Evolutionary conservation across 2,888 invertebrate genomes (phyloP), one percentile per base, ranked within the genome.

Genomic region (Hirtodrosophila trivittata): DNA sequence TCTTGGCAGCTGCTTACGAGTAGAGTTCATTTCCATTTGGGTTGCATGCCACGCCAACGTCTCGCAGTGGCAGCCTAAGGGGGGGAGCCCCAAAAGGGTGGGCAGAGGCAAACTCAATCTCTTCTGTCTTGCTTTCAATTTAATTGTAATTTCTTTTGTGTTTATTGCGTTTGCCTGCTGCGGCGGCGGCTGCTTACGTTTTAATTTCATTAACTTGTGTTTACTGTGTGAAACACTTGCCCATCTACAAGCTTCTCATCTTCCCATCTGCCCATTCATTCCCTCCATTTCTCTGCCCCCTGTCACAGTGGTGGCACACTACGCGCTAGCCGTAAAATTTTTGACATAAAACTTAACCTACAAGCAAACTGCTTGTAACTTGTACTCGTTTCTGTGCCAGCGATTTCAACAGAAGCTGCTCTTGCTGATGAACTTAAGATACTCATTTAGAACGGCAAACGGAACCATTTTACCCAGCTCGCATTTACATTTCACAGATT

Each of bases 111-210:
- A 51, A 50, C 62, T 57, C 54, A 59, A 59, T 65, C 73, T 65
- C 66, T 66, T 57, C 81, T 68, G 77, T 74, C 57, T 57, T 69
- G 86, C 77, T 80, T 80, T 80, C 77, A 80, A 80, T 86, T 80
- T 80, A 80, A 80, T 84, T 80, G 84, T 86, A 86, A 84, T 80
- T 80, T 80, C 86, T 80, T 80, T 86, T 84, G 81, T 80, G 86
- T 80, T 86, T 86, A 80, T 86, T 86, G 69, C 84, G 70, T 69
- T 83, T 75, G 83, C 59, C 71, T 60, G 82, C 75, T n/a, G 82
- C 75, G 83, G 57, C 71, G 58, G 82, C 75, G 1, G 82, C 75
- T 81, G 83, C 80, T 86, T 86, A 80, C 84, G 81, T 83, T 80
- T 83, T 80, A 86, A 80, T 80, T 80, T 80, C 84, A 86, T 80